These are phyloP conservation scores for Mylabris sibirica DNA, from an alignment of 2,888 invertebrate species.

Conservation along the genomic window DNA sequence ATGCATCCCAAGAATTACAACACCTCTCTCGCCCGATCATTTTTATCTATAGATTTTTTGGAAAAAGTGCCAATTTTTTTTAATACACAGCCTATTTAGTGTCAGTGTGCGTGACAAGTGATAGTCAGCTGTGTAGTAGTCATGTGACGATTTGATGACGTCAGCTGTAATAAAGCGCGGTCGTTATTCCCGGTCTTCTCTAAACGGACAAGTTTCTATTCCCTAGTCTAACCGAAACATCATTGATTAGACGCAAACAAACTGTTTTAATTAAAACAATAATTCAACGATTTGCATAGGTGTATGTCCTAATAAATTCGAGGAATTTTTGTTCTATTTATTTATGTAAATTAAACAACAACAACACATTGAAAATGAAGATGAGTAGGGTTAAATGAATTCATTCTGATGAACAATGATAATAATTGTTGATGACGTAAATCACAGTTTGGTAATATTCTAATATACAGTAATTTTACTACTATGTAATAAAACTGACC, in stretches of 20 bases:
- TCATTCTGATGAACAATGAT: neutral
- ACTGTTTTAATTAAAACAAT: neutral
- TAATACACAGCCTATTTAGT: slow-evolving; percentile 12
- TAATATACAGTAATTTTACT: slow-evolving; percentile 54
- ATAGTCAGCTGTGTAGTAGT: slow-evolving; percentile 57
- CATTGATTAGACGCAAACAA: slow-evolving; percentile 15
- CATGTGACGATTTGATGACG: slow-evolving; percentile 54
- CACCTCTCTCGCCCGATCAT: slow-evolving; percentile 16
- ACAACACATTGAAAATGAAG: too few relatives aligned
- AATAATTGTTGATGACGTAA: neutral
- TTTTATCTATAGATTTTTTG: too few relatives aligned
- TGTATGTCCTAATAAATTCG: too few relatives aligned
- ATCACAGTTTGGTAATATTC: slow-evolving; percentile 4
- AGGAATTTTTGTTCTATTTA: too few relatives aligned
- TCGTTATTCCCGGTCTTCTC: slow-evolving; percentile 50
- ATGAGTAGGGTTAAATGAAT: too few relatives aligned
- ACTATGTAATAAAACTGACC: slow-evolving; percentile 63
- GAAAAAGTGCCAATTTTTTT: slow-evolving; percentile 16
- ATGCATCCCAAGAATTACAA: slow-evolving; percentile 26
- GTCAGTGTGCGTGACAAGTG: slow-evolving; percentile 53
- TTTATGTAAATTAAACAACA: too few relatives aligned
- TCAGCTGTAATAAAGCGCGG: slow-evolving; percentile 51
- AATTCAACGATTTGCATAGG: neutral
- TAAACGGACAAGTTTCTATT: slow-evolving; percentile 38
- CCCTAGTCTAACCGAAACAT: slow-evolving; percentile 31